These are phyloP conservation scores for Ochropacha duplaris DNA, from an alignment of 2,888 invertebrate species.

Conservation along the genomic window DNA sequence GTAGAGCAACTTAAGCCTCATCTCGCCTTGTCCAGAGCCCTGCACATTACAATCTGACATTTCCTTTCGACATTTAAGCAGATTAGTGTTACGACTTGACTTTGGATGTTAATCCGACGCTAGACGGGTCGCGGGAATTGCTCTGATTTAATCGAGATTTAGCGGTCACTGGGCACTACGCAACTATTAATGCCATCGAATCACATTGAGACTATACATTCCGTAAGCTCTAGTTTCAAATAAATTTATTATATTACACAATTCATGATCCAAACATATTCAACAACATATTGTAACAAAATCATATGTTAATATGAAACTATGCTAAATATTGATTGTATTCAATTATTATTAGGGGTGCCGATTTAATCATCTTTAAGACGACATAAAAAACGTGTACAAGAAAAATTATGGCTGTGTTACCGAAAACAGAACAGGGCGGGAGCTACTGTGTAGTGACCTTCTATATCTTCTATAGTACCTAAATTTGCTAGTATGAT, in stretches of 20 bases:
- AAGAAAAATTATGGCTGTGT: too few species aligned
- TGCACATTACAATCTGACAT: conserved; percentile 81
- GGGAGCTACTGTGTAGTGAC: too few species aligned
- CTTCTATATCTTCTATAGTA: too few species aligned
- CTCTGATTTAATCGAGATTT: conserved; percentile 73
- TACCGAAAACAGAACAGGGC: too few species aligned
- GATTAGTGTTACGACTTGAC: conserved; percentile 79
- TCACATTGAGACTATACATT: not conserved
- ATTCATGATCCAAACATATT: not conserved
- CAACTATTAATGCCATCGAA: conserved; percentile 37
- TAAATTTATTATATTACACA: not conserved
- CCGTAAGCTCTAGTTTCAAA: not conserved
- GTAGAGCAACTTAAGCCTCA: conserved; percentile 66
- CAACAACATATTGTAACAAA: not conserved
- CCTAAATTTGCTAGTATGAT: too few species aligned
- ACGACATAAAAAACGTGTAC: too few species aligned
- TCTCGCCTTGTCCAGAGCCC: conserved; percentile 64
- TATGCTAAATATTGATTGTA: not conserved
- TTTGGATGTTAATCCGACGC: conserved; percentile 80
- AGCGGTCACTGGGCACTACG: conserved; percentile 57
- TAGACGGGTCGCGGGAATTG: conserved; percentile 75
- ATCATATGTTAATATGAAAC: too few species aligned
- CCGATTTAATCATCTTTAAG: too few species aligned
- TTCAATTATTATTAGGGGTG: not conserved
- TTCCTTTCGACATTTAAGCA: conserved; percentile 83